Evolutionary conservation across 2,797 vertebrate genomes (phyloP), one percentile per base, ranked within the genome.

Genomic region (Anguilla marmorata): DNA sequence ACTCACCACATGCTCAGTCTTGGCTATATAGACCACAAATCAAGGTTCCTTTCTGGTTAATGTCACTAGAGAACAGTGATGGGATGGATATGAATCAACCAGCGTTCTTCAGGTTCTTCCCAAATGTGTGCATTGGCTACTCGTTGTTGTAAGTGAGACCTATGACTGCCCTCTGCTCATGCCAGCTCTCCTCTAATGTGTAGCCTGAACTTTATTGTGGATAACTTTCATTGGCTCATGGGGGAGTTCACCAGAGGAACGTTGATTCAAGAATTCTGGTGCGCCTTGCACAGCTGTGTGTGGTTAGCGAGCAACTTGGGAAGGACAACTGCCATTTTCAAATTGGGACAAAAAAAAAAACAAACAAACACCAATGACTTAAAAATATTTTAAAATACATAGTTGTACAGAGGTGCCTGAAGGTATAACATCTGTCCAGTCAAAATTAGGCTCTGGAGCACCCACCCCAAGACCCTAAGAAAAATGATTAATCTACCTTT

Each of bases 401-500:
- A 7, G 16, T 79, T 7, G 16, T 1, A 79, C 11, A 41, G 14
- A 79, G 14, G 3, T 19, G n/a, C 69, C 69, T 63, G 14, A 33
- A 33, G 11, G 27, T 16, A 30, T 33, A 14, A 33, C 3, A 3
- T 74, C 8, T 33, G 11, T 12, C 33, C 74, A 41, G 19, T 45
- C 12, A 41, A 19, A 79, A 21, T 79, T 12, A 6, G n/a, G 74
- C 74, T 21, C 37, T 79, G 50, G 79, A n/a, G 21, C 7, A 24
- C 45, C 19, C 79, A 82, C 37, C n/a, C 1, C 69, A 30, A 30
- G 2, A 27, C 7, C 69, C 69, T 11, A n/a, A 33, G 27, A 33
- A 2, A 30, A 12, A 33, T 41, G 33, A 2, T 0, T 14, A 45
- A 9, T 85, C 95, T 96, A 99, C 98, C 99, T 97, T 99, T 99